Evolutionary conservation across 2,888 invertebrate species (phyloP), one percentile per base, ranked within the genome.

Genomic region (Scaptomyza caliginosa): DNA sequence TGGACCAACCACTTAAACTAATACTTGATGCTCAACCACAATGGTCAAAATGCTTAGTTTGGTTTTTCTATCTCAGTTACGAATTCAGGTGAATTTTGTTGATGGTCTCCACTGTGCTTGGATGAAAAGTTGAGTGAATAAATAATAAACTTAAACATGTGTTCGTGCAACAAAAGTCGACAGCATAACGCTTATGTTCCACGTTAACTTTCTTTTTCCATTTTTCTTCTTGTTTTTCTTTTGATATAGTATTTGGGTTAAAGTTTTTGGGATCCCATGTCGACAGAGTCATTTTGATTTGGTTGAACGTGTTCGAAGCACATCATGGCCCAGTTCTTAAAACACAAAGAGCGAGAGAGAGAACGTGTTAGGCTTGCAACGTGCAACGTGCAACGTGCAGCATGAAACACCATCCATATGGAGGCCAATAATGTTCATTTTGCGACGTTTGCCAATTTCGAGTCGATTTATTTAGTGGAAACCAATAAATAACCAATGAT

Each of bases 401-500:
- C 32, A 32, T 64, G 40, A 55, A 71, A 65, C 66, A 50, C 30
- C 50, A 40, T 2, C 16, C 56, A 57, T 26, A 59, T 45, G 28
- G 54, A 52, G 83, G 84, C 83, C 83, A 82, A 86, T 86, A 80
- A 81, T 83, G 81, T 83, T 83, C 81, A 74, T 82, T 86, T 86
- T 80, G 81, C 80, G 81, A 86, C 81, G 81, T 86, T 79, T 83
- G 81, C 84, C 81, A 82, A 86, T 82, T 82, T 83, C 71, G 80
- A 77, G 77, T 83, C 80, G 86, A 86, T 82, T 82, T 82, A 82
- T 82, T 82, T 82, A 83, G 81, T 82, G 81, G 81, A 86, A 86
- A 77, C 80, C 81, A 86, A 82, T 82, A 82, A 82, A 82, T 82
- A 86, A 83, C 86, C 86, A 82, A 82, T 82, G 84, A 80, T 82